Evolutionary conservation across 2,113 vertebrate genomes (phyloP).

Genomic region (Nettapus auritus): DNA sequence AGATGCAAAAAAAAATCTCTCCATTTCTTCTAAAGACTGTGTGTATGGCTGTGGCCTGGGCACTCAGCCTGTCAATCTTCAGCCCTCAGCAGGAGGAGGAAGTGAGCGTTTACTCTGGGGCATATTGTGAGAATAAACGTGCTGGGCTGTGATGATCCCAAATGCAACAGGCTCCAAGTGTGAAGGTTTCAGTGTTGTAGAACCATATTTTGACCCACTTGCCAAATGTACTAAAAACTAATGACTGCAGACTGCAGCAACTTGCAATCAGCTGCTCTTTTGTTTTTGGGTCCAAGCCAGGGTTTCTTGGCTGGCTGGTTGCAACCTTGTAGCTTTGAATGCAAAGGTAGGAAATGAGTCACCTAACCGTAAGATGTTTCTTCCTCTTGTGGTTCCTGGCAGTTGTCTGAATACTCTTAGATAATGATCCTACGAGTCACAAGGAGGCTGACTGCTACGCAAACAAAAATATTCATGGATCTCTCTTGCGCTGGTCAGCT

Average conservation of each 20-base stretch:
- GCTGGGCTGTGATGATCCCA: neutral
- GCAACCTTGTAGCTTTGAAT: neutral
- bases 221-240: neutral
- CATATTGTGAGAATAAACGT: rapidly evolving
- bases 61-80: neutral
- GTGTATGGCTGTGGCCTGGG: neutral
- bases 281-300: neutral
- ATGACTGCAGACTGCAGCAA: neutral
- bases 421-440: neutral
- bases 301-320: neutral
- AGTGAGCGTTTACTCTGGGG: neutral
- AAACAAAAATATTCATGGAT: neutral
- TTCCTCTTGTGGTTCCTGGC: neutral
- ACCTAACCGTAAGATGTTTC: rapidly evolving
- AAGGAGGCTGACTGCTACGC: neutral
- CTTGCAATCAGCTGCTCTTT: neutral
- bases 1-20: neutral
- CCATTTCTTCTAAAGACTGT: rapidly evolving
- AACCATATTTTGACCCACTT: rapidly evolving
- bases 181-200: neutral
- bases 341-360: neutral
- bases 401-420: neutral
- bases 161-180: neutral
- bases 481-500: neutral
- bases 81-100: neutral